Percentiles rank a stretch among this genome's conserved stretches.
phyloP scores from a whole-genome alignment of 2,113 vertebrate species.

The Pithys albifrons region DNA sequence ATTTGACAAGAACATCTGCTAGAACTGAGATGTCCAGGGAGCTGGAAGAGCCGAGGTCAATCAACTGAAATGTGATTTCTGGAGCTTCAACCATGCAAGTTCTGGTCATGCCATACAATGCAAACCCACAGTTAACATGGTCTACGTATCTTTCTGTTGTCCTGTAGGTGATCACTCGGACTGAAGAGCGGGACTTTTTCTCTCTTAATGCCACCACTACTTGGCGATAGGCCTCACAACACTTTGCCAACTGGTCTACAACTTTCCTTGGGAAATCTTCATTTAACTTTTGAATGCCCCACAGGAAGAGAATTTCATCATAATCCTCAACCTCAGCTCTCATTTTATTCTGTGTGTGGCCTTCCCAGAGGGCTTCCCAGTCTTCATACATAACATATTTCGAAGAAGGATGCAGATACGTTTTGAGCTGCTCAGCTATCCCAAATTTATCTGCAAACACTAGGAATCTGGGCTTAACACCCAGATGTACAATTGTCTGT shows the following conservation, averaged over 20 bases:
- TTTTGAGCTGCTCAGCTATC: slow-evolving; percentile 74
- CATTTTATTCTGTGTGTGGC: not conserved
- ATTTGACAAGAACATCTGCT: slow-evolving; percentile 72
- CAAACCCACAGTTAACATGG: slow-evolving; percentile 81
- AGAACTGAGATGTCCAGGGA: slow-evolving; percentile 77
- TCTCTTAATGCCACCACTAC: slow-evolving; percentile 76
- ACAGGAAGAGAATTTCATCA: slow-evolving; percentile 80
- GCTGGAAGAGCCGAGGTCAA: slow-evolving; percentile 80
- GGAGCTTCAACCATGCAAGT: slow-evolving; percentile 78
- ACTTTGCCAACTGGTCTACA: slow-evolving; percentile 73
- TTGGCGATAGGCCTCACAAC: slow-evolving; percentile 82
- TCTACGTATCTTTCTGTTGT: slow-evolving; percentile 77
- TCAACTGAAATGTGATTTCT: slow-evolving; percentile 80
- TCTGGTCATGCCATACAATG: slow-evolving; percentile 82
- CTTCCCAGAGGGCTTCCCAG: slow-evolving; percentile 29
- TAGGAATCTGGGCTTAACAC: slow-evolving; percentile 69
- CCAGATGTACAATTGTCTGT: not conserved
- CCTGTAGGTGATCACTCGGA: slow-evolving; percentile 82
- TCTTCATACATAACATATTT: slow-evolving; percentile 65
- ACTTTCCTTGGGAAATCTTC: slow-evolving; percentile 65
- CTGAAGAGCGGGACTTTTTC: not conserved
- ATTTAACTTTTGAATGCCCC: slow-evolving; percentile 77
- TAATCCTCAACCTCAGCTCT: slow-evolving; percentile 55
- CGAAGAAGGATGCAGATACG: slow-evolving; percentile 73
- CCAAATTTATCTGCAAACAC: slow-evolving; percentile 84